phyloP scores from a whole-genome alignment of 2,888 invertebrate species.

The Drosophila setosimentum region DNA sequence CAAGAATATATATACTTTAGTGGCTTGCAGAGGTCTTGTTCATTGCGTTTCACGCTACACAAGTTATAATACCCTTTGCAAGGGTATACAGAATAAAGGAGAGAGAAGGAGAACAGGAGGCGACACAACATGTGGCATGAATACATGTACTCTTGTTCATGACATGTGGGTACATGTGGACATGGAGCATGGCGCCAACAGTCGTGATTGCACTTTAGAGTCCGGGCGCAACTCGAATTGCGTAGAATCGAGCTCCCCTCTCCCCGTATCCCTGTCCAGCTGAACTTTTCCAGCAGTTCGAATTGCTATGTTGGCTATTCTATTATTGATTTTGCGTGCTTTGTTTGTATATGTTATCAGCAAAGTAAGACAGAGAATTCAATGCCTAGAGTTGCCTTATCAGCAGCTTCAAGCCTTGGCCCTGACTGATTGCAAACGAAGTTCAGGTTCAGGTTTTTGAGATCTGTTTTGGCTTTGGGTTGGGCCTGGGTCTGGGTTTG shows the following conservation, averaged over 20 bases:
- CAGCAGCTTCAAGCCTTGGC: constrained; percentile 44
- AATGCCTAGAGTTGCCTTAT: constrained; percentile 32
- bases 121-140: constrained; percentile 19
- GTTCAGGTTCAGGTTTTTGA: constrained; percentile 5
- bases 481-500: constrained; percentile 9
- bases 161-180: constrained; percentile 42
- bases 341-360: constrained; percentile 31
- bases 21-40: background rate
- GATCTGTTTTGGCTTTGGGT: constrained; percentile 3
- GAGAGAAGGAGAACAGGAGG: background rate
- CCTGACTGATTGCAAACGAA: constrained; percentile 10
- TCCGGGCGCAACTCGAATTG: constrained; percentile 40
- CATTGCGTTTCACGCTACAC: background rate
- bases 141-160: constrained; percentile 31
- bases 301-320: constrained; percentile 27
- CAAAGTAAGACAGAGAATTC: constrained; percentile 1
- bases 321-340: constrained; percentile 44
- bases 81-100: background rate
- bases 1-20: too few species aligned
- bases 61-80: background rate
- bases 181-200: constrained; percentile 51
- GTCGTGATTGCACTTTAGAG: constrained; percentile 35
- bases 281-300: constrained; percentile 17
- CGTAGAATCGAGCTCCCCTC: constrained; percentile 8
- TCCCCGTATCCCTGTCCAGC: background rate